Evolutionary conservation across 2,888 invertebrate species (phyloP).

Genomic region (Gymnocheta viridis): DNA sequence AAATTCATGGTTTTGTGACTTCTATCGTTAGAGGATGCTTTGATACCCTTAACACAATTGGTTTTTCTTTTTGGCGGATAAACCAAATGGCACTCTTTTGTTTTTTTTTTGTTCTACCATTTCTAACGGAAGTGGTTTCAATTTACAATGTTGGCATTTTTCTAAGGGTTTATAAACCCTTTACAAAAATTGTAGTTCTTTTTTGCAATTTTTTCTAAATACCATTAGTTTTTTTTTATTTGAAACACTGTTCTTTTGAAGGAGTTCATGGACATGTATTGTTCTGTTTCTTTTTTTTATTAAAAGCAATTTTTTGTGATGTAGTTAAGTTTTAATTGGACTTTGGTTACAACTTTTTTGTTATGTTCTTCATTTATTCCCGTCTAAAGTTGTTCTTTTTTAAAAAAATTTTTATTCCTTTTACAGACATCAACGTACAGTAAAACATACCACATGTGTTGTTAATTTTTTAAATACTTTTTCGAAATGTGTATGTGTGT

Average conservation of each 20-base stretch:
- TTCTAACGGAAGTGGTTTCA: constrained; percentile 69
- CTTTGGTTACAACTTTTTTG: constrained; percentile 60
- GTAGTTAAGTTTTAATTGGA: constrained; percentile 70
- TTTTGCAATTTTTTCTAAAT: constrained; percentile 41
- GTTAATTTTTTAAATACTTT: constrained; percentile 49
- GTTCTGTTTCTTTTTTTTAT: constrained; percentile 33
- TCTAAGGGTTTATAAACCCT: constrained; percentile 30
- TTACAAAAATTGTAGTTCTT: constrained; percentile 38
- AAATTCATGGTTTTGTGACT: constrained; percentile 79
- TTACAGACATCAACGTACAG: constrained; percentile 34
- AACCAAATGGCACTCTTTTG: constrained; percentile 57
- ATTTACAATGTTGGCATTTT: constrained; percentile 69
- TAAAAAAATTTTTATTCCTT: background rate
- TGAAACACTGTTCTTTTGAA: background rate
- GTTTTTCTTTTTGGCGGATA: constrained; percentile 15
- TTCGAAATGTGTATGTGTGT: background rate
- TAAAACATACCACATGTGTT: constrained; percentile 67
- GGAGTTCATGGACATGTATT: constrained; percentile 32
- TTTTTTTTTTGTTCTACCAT: background rate
- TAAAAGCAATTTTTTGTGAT: constrained; percentile 54
- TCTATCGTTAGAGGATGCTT: constrained; percentile 63
- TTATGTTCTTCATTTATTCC: background rate
- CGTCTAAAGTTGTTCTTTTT: constrained; percentile 34
- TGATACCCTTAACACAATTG: constrained; percentile 32
- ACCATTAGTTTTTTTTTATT: constrained; percentile 44